phyloP scores from a whole-genome alignment of 2,888 invertebrate genomes.

The Ophioninae sp. region DNA sequence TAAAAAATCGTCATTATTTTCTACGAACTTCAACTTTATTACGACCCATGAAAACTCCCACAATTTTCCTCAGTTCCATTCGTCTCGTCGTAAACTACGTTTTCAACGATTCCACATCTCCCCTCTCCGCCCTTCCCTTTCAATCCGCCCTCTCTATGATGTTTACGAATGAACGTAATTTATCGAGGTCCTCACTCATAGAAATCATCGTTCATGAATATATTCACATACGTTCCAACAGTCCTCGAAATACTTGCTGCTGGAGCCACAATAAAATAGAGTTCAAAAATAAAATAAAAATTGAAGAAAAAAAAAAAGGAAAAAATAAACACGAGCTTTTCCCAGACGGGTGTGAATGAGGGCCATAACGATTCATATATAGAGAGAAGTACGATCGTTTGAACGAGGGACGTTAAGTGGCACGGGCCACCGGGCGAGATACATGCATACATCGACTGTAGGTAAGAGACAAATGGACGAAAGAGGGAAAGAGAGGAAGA shows the following conservation, averaged over 20 bases:
- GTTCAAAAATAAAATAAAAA: background rate
- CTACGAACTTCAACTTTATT: background rate
- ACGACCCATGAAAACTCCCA: background rate
- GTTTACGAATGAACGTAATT: conserved; percentile 1
- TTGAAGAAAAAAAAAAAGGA: background rate
- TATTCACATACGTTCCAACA: background rate
- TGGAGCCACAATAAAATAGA: background rate
- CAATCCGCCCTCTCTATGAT: too few species aligned
- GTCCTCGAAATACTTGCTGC: conserved; percentile 6
- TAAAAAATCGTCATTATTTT: background rate
- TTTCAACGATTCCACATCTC: background rate
- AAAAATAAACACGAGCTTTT: background rate
- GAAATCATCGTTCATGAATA: background rate
- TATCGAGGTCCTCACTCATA: background rate
- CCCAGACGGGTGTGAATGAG: background rate
- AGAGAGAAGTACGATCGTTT: conserved; percentile 46
- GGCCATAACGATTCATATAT: conserved; percentile 6
- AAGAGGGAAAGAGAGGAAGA: conserved; percentile 16
- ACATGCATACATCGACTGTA: conserved; percentile 51
- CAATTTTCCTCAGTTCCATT: background rate
- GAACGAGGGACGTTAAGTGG: conserved; percentile 60
- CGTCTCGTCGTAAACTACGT: background rate
- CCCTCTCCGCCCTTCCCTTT: background rate
- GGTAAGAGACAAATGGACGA: conserved; percentile 60
- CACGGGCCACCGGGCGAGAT: conserved; percentile 63